Conservation (phyloP, 2,113 vertebrate species). For the Eurystomus gularis region DNA sequence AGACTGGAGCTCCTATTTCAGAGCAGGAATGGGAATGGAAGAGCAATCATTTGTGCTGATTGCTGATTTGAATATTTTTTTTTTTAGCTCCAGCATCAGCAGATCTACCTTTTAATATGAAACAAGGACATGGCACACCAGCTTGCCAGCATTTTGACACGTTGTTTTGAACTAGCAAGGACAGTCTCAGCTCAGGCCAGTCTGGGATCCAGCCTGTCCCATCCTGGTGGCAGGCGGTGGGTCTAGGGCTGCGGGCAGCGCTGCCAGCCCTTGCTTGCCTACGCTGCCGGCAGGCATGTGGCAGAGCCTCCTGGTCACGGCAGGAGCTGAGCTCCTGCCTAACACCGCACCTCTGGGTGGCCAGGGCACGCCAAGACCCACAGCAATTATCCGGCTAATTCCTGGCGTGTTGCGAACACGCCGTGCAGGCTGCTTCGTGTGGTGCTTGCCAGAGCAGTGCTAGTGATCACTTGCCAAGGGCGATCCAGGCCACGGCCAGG, state of each 20-base stretch:
- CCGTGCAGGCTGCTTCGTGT: not conserved
- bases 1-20: slow-evolving; percentile 24
- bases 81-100: not conserved
- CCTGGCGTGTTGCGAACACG: accelerated
- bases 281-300: not conserved
- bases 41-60: slow-evolving; percentile 6
- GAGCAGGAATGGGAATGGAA: not conserved
- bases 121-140: not conserved
- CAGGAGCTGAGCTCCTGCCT: not conserved
- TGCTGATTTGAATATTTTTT: slow-evolving; percentile 10
- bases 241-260: not conserved
- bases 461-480: not conserved
- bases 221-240: not conserved
- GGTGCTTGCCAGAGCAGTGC: not conserved
- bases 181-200: too few relatives aligned
- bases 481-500: not conserved
- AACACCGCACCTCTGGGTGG: not conserved
- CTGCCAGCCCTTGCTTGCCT: not conserved
- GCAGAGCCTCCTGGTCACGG: not conserved
- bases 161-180: not conserved
- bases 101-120: not conserved
- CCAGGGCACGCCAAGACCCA: not conserved
- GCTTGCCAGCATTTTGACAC: not conserved
- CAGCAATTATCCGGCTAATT: not conserved
- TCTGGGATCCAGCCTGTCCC: not conserved